Evolutionary conservation across 2,888 invertebrate genomes (phyloP), one percentile per base, ranked within the genome.

Genomic region (Agapostemon virescens): DNA sequence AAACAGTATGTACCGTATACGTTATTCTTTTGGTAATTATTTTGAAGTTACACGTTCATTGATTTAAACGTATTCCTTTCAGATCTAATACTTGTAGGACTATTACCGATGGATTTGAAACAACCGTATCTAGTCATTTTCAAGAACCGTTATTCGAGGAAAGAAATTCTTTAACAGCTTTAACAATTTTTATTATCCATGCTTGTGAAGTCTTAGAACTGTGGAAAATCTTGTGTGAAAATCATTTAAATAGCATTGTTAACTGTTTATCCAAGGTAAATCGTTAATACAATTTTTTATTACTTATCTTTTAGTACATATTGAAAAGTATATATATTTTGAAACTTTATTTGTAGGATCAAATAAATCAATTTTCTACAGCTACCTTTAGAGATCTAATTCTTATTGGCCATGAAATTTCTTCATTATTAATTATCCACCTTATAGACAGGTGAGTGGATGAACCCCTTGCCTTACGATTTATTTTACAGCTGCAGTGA

Each of bases 211-310:
- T 98, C 87, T 93, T 99, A 69, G 97, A 97, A 23, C 93, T 99
- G 64, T 98, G 99, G 98, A 97, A 97, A 91, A 96, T 99, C 73
- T 93, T 99, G 6, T 97, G 96, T 89, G 98, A 98, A 90, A 98
- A 99, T 93, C 97, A 98, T 91, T 96, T 99, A 91, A 97, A 97
- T 90, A 94, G 96, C 63, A 95, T 98, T 61, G 95, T 96, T 11
- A 95, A 94, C 74, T 95, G 95, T 85, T 92, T 97, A 45, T 94
- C 95, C 0, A 94, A 95, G 64, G 95, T 74, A 58, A 45, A 52
- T 23, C 45, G 11, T 0, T 17, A 49, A 73, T 30, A 66, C 13
- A 30, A 55, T 40, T 52, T 42, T 0, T n/a, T 15, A 40, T 17
- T 45, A 38, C 0, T 40, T 20, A 23, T 69, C 66, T 61, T 49